Evolutionary conservation across 2,888 invertebrate species (phyloP), one percentile per base, ranked within the genome.

Genomic region (Prenolepis imparis): DNA sequence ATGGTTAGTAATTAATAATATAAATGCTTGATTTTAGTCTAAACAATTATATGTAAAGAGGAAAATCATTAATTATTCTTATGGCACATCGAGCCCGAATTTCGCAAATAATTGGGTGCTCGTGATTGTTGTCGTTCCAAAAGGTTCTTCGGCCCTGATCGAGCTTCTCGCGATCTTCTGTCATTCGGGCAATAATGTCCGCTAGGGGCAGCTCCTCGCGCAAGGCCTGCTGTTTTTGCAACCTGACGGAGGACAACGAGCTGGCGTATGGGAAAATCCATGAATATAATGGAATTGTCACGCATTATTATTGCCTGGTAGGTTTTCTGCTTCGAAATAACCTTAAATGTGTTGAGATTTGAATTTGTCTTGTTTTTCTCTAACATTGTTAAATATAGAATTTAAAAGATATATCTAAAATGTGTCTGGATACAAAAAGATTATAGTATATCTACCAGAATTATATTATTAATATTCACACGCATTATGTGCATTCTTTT

Each of bases 261-360:
- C 82, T 96, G 9, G 93, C 95, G 18, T 96, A 95, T 91, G 96
- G 96, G 3, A 96, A 96, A 90, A 92, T 96, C 41, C 96, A 96
- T 88, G 94, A 95, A 12, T 95, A 96, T 66, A 95, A 95, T 15
- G 95, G 96, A 15, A 95, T 97, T 39, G 95, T 96, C 55, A 97
- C 97, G 2, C 98, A 98, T 93, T 97, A 97, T 91, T 97, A 96
- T 94, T 98, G 98, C 93, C 95, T 97, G 95, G 97, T 97, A 95
- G 95, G 96, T 95, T 52, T 44, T 8, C 68, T 32, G n/a, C 44
- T 73, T n/a, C n/a, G 12, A 59, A 9, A 28, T 68, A 41, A 48
- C 44, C n/a, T 66, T 12, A 32, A 32, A 21, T n/a, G 0, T 15
- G 0, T n/a, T 5, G 6, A n/a, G n/a, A 41, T n/a, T 1, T 9